Evolutionary conservation across 2,888 invertebrate genomes (phyloP), one percentile per base, ranked within the genome.

Genomic region (Andrena bicolor): DNA sequence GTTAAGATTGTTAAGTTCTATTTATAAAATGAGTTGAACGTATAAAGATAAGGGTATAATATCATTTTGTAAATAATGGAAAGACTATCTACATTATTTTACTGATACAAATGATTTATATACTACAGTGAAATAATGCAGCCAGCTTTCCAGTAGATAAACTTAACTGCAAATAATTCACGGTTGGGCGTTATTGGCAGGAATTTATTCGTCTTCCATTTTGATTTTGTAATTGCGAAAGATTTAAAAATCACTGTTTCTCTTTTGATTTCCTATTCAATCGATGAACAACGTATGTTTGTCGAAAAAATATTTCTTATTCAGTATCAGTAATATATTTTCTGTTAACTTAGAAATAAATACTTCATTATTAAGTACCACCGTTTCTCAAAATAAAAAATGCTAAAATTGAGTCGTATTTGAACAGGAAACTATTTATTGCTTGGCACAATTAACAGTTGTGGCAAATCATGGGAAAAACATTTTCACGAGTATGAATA

Each of bases 71-170:
- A 74, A n/a, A 70, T 64, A 70, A 41, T n/a, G 32, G 32, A 13
- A 30, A 28, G 20, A 2, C 32, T 20, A 65, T 69, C 32, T 32
- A 26, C 28, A 48, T 41, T 23, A 65, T 60, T 65, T 51, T 73
- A 77, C 4, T 68, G 64, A 48, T 64, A 68, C 41, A 80, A 72
- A 56, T 75, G 56, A 72, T 65, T 65, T 48, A 77, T 26, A 49
- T 53, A 48, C 30, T 26, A 30, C 16, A 41, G n/a, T 56, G 35
- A 61, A 53, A 48, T 61, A 48, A 75, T 65, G 16, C 20, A 26
- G 23, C 16, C 63, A 26, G 23, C 41, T 48, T 58, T 13, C 16
- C 32, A n/a, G 28, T 71, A 0, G 10, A 32, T 58, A 48, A 65
- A 8, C 13, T 8, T 28, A 32, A 23, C 5, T 32, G 20, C 32